phyloP scores from a whole-genome alignment of 2,113 vertebrate genomes.

The Muntiacus reevesi region DNA sequence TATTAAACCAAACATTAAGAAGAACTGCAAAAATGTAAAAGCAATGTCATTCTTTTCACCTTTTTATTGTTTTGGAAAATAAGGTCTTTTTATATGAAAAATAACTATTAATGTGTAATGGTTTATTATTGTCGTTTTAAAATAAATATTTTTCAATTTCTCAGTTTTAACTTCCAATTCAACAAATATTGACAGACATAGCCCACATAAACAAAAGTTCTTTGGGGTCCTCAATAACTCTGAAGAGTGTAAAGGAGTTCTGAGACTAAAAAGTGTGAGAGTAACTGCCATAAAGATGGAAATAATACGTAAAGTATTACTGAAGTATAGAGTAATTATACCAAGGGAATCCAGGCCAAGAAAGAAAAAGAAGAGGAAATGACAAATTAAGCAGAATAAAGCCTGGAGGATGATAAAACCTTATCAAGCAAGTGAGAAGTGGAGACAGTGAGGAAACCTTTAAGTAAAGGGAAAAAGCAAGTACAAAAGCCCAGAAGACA shows the following conservation, averaged over 20 bases:
- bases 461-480: neutral
- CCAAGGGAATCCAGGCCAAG: neutral
- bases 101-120: neutral
- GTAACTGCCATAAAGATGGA: neutral
- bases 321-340: neutral
- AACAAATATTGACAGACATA: neutral
- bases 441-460: neutral
- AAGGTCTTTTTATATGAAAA: slow-evolving; percentile 3
- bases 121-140: neutral
- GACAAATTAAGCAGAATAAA: neutral
- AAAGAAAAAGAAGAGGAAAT: neutral
- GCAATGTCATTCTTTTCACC: neutral
- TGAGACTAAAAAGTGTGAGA: neutral
- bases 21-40: neutral
- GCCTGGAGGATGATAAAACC: neutral
- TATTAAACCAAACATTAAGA: neutral
- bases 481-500: neutral
- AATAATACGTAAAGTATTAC: neutral
- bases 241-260: neutral
- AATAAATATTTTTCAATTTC: neutral
- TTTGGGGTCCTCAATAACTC: neutral
- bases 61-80: neutral
- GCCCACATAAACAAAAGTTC: neutral
- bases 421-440: neutral
- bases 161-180: slow-evolving; percentile 1